Percentiles rank a stretch among this genome's conserved stretches.
Evolutionary conservation across 1,140 invertebrate species (phyloP).

Genomic region (Venustaconcha ellipsiformis): DNA sequence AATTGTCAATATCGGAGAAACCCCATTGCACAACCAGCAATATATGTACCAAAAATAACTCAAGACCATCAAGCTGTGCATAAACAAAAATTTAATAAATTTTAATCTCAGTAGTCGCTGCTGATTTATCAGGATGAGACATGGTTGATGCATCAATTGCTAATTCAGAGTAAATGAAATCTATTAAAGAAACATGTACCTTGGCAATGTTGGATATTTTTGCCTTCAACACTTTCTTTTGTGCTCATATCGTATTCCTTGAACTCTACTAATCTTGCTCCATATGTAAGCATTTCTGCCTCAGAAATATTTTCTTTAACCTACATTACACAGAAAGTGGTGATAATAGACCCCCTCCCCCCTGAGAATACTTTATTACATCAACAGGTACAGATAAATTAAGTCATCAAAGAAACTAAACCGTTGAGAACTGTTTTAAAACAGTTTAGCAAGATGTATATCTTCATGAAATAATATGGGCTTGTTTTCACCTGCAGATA

Average conservation of each 20-base stretch:
- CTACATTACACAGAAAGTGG: conserved; percentile 5
- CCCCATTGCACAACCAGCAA: too few species aligned
- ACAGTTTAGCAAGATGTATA: too few species aligned
- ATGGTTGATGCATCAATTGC: conserved; percentile 7
- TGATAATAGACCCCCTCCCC: background rate
- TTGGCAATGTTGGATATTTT: conserved; percentile 19
- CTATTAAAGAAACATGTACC: conserved; percentile 7
- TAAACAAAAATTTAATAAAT: too few species aligned
- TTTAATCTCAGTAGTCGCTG: too few species aligned
- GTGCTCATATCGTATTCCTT: conserved; percentile 31
- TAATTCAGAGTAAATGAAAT: conserved; percentile 22
- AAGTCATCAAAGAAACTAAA: too few species aligned
- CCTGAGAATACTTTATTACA: conserved; percentile 2
- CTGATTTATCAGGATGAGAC: conserved; percentile 3
- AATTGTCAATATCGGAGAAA: too few species aligned
- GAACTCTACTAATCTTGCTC: conserved; percentile 14
- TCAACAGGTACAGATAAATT: too few species aligned
- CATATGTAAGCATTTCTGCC: conserved; percentile 15
- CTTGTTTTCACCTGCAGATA: too few species aligned
- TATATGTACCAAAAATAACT: too few species aligned
- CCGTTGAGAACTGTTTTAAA: too few species aligned
- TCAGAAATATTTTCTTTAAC: conserved; percentile 9
- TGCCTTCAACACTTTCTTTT: conserved; percentile 12
- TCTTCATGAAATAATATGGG: too few species aligned
- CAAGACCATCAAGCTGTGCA: too few species aligned